Base-by-base conservation (phyloP, 1,140 invertebrate species). In the Carposina sasakii region DNA sequence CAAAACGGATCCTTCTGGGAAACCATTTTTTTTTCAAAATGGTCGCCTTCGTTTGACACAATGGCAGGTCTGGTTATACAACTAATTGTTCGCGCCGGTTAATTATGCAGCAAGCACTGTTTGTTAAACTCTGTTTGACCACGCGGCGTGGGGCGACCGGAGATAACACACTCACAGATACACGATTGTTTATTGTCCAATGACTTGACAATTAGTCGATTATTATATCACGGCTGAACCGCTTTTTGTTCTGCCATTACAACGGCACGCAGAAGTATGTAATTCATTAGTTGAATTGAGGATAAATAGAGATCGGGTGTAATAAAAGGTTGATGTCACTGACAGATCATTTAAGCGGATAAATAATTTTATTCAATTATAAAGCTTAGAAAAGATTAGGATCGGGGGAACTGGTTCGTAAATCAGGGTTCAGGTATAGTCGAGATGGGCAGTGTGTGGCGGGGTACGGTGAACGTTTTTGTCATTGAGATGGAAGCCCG, bases 81-180 rank as follows among this genome's bases (percentile, higher is more conserved):
- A 79, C 70, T 79, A 82, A 79, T 79, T 78, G 78, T 82, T 78
- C 69, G 71, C 76, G 67, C 72, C 65, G 65, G 61, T 71, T 77
- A 76, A 77, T 82, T 77, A 75, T 78, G 61, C 67, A 64, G 53
- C 58, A 63, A 53, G 70, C 72, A 75, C 70, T 75, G 67, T 75
- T 76, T 72, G 68, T 55, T 37, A 41, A 39, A 63, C 54, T 61
- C 54, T 58, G 58, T 62, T 57, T 61, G 57, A 40, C 47, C 2
- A 20, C 8, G 34, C 19, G 26, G 40, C 30, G 26, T 16, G 40
- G 34, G 45, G 16, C 48, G 44, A 30, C 30, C 34, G 20, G 57
- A 50, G 59, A 67, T 66, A 61, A 59, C 63, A 52, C 50, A 22
- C 36, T 20, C 4, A 26, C 59, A 53, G 31, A 23, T 41, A 19